These are phyloP conservation scores for Noctua fimbriata DNA, from an alignment of 2,888 invertebrate genomes.

Conservation along the genomic window DNA sequence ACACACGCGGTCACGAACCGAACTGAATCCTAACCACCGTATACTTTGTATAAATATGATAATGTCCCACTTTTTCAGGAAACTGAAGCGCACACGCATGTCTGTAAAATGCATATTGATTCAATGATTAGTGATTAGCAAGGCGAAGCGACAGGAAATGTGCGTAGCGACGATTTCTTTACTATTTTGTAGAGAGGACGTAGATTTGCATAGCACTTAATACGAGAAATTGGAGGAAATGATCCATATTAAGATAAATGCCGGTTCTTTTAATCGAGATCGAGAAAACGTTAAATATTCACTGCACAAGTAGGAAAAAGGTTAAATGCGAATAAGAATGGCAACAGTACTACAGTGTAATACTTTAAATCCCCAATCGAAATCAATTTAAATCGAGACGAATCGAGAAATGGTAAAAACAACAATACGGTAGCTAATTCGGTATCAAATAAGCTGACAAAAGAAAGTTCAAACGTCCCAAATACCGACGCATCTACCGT, in stretches of 20 bases:
- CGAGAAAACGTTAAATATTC: neutral
- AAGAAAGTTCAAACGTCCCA: constrained; percentile 72
- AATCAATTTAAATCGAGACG: constrained; percentile 16
- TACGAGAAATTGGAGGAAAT: constrained; percentile 34
- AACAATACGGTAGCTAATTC: constrained; percentile 49
- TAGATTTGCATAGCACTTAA: constrained; percentile 21
- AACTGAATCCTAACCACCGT: constrained; percentile 57
- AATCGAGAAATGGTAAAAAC: constrained; percentile 23
- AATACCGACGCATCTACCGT: constrained; percentile 76
- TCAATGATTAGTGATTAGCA: constrained; percentile 72
- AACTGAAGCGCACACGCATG: constrained; percentile 78
- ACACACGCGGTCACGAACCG: constrained; percentile 49
- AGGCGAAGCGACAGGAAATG: constrained; percentile 67
- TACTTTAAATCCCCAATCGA: constrained; percentile 9
- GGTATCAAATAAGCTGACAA: constrained; percentile 64
- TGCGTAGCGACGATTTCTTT: constrained; percentile 40
- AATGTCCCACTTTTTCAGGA: constrained; percentile 86
- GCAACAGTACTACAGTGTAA: neutral
- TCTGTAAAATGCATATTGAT: constrained; percentile 69
- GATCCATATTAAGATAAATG: constrained; percentile 24
- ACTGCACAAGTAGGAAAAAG: neutral
- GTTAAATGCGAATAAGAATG: neutral
- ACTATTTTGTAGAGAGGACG: constrained; percentile 28
- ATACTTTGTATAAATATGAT: constrained; percentile 83
- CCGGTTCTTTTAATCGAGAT: neutral